phyloP scores from a whole-genome alignment of 2,113 vertebrate genomes.

The Mesembrinibis cayennensis region DNA sequence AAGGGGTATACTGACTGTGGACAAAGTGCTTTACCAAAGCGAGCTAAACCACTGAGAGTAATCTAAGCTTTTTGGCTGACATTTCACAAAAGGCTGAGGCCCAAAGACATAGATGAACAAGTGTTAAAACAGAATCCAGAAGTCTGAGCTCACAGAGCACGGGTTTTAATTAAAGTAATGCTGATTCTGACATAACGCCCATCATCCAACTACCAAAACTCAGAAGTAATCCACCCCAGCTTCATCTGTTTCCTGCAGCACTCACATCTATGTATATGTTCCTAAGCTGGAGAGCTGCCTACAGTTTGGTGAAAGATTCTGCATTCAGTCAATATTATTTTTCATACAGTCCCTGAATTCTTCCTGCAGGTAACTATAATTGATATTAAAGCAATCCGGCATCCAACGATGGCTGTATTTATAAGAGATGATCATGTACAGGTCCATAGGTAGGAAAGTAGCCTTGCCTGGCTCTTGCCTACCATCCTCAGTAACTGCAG shows the following conservation, averaged over 20 bases:
- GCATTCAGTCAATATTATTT: neutral
- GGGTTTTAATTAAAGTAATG: neutral
- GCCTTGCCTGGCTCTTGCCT: neutral
- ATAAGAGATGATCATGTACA: neutral
- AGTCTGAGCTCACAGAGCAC: neutral
- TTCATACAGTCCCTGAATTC: neutral
- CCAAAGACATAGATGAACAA: neutral
- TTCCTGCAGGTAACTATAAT: neutral
- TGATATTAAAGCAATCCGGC: neutral
- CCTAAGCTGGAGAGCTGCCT: neutral
- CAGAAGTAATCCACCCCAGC: neutral
- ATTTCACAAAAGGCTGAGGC: conserved; percentile 10
- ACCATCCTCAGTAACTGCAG: neutral
- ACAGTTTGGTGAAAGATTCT: neutral
- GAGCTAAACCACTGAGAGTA: neutral
- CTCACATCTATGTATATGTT: neutral
- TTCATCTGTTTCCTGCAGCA: neutral
- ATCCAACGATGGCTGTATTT: neutral
- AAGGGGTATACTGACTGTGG: neutral
- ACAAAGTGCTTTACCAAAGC: neutral
- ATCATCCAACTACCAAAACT: neutral
- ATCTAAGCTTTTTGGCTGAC: conserved; percentile 22
- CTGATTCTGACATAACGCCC: neutral
- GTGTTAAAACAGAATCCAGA: neutral
- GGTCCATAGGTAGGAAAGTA: neutral